Base-by-base conservation (phyloP, 92 coral and sea anemone genomes). In the Phymanthus crucifer region DNA sequence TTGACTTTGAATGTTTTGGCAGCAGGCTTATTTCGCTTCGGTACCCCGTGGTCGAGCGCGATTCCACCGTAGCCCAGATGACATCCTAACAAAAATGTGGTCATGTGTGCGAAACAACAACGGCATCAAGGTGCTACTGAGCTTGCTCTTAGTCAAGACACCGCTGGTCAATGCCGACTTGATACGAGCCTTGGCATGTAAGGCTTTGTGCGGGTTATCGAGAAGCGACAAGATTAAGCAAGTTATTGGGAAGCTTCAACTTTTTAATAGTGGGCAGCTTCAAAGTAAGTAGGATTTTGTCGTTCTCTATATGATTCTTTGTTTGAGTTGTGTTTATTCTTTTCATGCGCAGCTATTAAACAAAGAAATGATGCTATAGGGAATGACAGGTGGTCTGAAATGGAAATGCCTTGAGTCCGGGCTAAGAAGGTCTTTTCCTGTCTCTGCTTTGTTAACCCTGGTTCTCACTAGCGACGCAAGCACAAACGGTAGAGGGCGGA, bases 161-260 rank as follows among this genome's bases (percentile, higher is more conserved):
- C 99, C 99, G 33, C 87, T 90, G 81, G 91, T 90, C 72, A 93
- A 91, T 77, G 98, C 99, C 4, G 99, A 95, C 56, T 86, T 81
- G 37, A 95, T 95, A 73, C 97, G 99, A 29, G 94, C 96, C 24
- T 70, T 93, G 84, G 99, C 99, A 32, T 95, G 99, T 79, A 94
- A 89, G 73, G 99, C 99, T 35, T 74, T 95, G 54, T 93, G 92
- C 71, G 99, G 98, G 32, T 81, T 95, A 80, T 90, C 99, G 21
- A 84, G 90, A 67, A 95, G 99, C 70, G 99, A 95, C 56, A 91
- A 89, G 82, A 95, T 95, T 10, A 78, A 93, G 73, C 98, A 95
- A 75, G 97, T 95, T 31, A 93, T 95, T 61, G 94, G 99, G 66
- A 95, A 95, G 75, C 90, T 95, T 6, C 94, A 94, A 75, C 70